These are phyloP conservation scores for Dendrolimus punctatus DNA, from an alignment of 1,140 invertebrate species.

Conservation along the genomic window DNA sequence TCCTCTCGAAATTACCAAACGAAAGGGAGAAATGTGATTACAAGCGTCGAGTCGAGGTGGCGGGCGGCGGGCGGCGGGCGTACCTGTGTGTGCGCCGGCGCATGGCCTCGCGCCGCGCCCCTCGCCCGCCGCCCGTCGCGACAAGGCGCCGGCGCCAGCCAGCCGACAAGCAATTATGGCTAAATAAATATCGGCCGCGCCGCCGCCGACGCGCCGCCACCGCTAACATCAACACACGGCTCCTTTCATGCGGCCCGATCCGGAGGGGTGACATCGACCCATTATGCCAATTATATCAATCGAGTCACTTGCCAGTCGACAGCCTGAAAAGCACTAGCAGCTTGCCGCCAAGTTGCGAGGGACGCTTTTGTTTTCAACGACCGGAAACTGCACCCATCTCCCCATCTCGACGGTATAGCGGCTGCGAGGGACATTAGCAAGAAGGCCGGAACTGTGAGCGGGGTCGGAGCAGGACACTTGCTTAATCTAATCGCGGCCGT, in stretches of 20 bases:
- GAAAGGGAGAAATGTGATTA: constrained; percentile 51
- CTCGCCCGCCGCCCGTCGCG: constrained; percentile 37
- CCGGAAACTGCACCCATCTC: too few relatives aligned
- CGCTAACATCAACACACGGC: constrained; percentile 50
- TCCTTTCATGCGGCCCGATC: constrained; percentile 25
- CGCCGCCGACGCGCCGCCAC: constrained; percentile 24
- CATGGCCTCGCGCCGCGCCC: constrained; percentile 15
- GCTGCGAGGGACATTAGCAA: too few relatives aligned
- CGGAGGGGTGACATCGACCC: constrained; percentile 38
- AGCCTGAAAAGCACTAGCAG: too few relatives aligned
- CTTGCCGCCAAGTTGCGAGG: too few relatives aligned
- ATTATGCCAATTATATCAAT: not conserved
- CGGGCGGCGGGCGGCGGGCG: constrained; percentile 32
- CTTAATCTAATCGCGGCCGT: too few relatives aligned
- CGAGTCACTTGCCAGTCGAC: too few relatives aligned
- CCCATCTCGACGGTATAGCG: too few relatives aligned
- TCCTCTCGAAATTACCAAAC: constrained; percentile 50
- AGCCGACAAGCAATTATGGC: constrained; percentile 66
- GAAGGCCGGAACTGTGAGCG: too few relatives aligned
- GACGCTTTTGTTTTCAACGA: too few relatives aligned
- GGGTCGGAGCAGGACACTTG: too few relatives aligned
- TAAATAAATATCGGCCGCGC: constrained; percentile 68
- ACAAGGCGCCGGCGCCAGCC: constrained; percentile 60
- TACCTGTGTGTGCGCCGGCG: constrained; percentile 49
- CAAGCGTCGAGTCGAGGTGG: constrained; percentile 55